These are phyloP conservation scores for Lapara coniferarum DNA, from an alignment of 2,888 invertebrate genomes.

Conservation along the genomic window DNA sequence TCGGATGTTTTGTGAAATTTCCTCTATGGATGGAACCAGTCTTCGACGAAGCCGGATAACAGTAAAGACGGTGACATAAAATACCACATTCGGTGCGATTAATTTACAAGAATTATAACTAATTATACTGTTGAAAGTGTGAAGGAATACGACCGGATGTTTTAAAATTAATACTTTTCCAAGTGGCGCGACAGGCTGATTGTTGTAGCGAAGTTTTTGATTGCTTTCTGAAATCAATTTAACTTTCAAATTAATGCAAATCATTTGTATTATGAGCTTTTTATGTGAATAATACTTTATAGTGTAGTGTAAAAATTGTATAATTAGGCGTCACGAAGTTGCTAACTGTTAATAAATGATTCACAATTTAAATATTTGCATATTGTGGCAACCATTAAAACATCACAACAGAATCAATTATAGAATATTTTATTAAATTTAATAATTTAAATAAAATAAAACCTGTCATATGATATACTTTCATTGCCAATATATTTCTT, in stretches of 20 bases:
- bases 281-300: neutral
- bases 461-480: no score
- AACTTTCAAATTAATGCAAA: conserved; percentile 9
- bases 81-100: neutral
- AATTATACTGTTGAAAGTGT: no score
- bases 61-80: conserved; percentile 10
- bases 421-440: no score
- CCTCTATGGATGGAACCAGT: no score
- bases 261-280: neutral
- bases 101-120: conserved; percentile 1
- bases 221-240: conserved; percentile 8
- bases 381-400: neutral
- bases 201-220: conserved; percentile 11
- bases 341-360: no score
- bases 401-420: no score
- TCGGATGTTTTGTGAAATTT: neutral
- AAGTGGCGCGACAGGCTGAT: conserved; percentile 10
- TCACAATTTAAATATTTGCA: neutral
- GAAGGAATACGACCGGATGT: conserved; percentile 5
- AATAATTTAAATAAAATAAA: no score
- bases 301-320: neutral
- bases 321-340: neutral
- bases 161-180: conserved; percentile 15
- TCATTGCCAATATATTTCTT: no score
- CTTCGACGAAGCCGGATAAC: neutral